Base-by-base conservation (phyloP, 2,797 vertebrate genomes). In the Sphenodon punctatus region DNA sequence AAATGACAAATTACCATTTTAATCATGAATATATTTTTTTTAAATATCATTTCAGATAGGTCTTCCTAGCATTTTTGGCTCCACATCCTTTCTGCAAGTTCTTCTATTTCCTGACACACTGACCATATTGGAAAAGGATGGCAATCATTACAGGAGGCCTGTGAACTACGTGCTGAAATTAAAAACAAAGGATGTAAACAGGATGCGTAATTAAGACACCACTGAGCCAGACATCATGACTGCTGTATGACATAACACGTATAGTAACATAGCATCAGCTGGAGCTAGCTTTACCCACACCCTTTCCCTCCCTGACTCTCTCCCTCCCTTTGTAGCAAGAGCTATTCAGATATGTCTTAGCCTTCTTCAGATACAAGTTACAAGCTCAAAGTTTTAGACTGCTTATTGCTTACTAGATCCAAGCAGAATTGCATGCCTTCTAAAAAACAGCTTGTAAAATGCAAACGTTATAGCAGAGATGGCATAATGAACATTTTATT, bases 111-210 rank as follows among this genome's bases (percentile, higher is more conserved):
- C 88, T 91, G 88, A 83, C 91, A 90, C 88, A 72, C 90, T 92
- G 95, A 92, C 94, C 95, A 91, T 80, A 85, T 80, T 93, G 95
- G 92, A 88, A 82, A 73, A 88, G 88, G 84, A 80, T 51, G 4
- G 71, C 83, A 42, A 56, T 65, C 84, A 90, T 87, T 93, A 75
- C 78, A 76, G 85, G 74, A 92, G 92, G 84, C 78, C 84, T 87
- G 88, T 84, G 93, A 94, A 94, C 88, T 94, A 94, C 82, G 87
- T 91, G 90, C 92, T 60, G 93, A 92, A 96, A 96, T 96, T 94
- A 95, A 95, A 97, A 96, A 97, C 96, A 97, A 94, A 96, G 90
- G 94, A 93, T 94, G 95, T 96, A 97, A 97, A 97, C 96, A 96
- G 97, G 96, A 97, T 96, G 95, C 87, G 92, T 96, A 95, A 96